Evolutionary conservation across 2,113 vertebrate genomes (phyloP), one percentile per base, ranked within the genome.

Genomic region (Amia ocellicauda): DNA sequence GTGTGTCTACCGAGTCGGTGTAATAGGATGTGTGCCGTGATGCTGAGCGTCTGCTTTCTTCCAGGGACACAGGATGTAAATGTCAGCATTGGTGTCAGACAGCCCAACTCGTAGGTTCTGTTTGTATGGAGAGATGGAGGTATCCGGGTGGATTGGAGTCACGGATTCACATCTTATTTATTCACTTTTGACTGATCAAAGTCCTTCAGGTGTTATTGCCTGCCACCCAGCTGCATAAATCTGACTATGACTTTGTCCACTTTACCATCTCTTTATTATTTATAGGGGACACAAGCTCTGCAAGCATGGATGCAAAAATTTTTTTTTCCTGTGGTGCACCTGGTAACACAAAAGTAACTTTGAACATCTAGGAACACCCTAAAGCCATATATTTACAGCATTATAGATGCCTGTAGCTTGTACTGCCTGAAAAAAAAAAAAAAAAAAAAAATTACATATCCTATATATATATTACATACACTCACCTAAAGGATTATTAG

Each of bases 341-440:
- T 58, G 56, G 56, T 26, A 41, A 41, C 47, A 23, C 54, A 28
- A 47, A 50, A 29, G 63, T 57, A 58, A 58, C 55, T 40, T 66
- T 57, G 27, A 59, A 55, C 58, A 23, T 43, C 9, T 19, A n/a
- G 29, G 56, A 58, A 58, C 7, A 3, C 58, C 63, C 63, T 55
- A 51, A 16, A 58, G 41, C 45, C 63, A 19, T 41, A 43, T 20
- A 29, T 66, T 58, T 66, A 66, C 52, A 66, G 36, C 47, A 24
- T 51, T 47, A 14, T 59, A 51, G 47, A 66, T 41, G 64, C 64
- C 64, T 17, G 56, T 57, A 66, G 64, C 29, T 36, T 53, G 41
- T 23, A 22, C 16, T 7, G n/a, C 20, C 63, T 24, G 64, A 20
- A 50, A 50, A 57, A 59, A 51, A n/a, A 49, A 58, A 57, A 57